A percentile compares a stretch with the other conserved stretches of the same genome.
Conservation (phyloP, 2,113 vertebrate species). For the Cairina moschata region DNA sequence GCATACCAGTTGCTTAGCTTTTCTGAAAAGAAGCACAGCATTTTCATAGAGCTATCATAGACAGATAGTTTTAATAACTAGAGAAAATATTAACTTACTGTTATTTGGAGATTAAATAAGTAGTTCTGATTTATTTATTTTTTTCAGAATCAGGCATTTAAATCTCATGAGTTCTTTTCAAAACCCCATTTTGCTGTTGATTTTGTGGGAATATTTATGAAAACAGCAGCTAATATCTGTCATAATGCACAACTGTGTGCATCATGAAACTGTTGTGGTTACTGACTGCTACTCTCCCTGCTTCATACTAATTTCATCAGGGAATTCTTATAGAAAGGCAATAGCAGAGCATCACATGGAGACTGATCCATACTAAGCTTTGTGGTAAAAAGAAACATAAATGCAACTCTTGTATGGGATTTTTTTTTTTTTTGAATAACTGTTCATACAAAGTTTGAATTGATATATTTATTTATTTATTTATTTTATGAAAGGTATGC, state of each 20-base stretch:
- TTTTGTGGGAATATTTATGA: neutral
- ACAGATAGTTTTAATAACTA: neutral
- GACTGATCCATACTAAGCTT: neutral
- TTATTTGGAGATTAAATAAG: neutral
- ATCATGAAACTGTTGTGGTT: neutral
- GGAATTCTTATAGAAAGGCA: neutral
- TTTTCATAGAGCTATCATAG: neutral
- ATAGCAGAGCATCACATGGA: neutral
- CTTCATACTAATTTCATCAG: neutral
- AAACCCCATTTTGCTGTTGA: neutral
- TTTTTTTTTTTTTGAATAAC: neutral
- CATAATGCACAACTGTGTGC: neutral
- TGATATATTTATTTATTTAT: too few species aligned
- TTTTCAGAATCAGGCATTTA: neutral
- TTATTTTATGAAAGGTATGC: neutral
- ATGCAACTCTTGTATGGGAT: neutral
- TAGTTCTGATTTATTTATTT: neutral
- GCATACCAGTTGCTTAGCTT: neutral
- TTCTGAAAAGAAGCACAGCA: neutral
- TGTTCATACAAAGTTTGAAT: too few species aligned
- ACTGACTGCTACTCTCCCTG: neutral
- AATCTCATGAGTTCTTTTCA: neutral
- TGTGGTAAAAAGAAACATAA: neutral
- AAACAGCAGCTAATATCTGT: neutral
- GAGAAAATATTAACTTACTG: neutral